Conservation (phyloP, 2,113 vertebrate species). For the Phylloscopus trochilus region DNA sequence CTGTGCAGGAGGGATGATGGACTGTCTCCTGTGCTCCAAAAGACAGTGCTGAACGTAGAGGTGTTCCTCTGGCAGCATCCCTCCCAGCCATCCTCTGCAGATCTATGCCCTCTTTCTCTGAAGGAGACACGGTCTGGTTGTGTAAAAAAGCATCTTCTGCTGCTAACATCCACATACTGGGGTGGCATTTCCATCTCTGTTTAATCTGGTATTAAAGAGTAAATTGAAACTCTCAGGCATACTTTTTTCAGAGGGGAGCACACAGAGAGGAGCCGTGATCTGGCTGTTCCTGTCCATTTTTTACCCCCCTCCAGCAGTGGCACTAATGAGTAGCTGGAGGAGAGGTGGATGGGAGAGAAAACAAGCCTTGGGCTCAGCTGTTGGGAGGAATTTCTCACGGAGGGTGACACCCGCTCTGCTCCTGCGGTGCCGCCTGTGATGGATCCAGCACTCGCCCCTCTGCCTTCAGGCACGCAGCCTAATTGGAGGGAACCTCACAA, state of each 20-base stretch:
- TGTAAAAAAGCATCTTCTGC: background rate
- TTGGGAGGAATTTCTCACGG: background rate
- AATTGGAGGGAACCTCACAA: conserved; percentile 17
- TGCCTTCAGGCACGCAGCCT: background rate
- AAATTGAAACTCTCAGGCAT: background rate
- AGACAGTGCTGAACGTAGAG: accelerated
- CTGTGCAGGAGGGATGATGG: accelerated
- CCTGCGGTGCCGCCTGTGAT: accelerated
- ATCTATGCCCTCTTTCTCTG: background rate
- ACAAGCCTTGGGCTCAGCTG: accelerated
- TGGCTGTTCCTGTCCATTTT: background rate
- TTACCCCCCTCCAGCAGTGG: background rate
- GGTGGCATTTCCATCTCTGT: background rate
- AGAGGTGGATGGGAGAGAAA: background rate
- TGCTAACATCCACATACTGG: background rate
- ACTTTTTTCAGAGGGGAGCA: background rate
- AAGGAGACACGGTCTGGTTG: background rate
- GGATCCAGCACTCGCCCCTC: background rate
- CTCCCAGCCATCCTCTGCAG: background rate
- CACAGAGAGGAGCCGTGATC: background rate
- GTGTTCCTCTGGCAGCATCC: background rate
- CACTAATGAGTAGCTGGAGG: background rate
- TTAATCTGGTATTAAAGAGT: background rate
- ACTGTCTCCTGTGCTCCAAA: background rate
- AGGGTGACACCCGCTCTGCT: background rate